phyloP scores from a whole-genome alignment of 2,888 invertebrate species.

The Lissonota sp. region DNA sequence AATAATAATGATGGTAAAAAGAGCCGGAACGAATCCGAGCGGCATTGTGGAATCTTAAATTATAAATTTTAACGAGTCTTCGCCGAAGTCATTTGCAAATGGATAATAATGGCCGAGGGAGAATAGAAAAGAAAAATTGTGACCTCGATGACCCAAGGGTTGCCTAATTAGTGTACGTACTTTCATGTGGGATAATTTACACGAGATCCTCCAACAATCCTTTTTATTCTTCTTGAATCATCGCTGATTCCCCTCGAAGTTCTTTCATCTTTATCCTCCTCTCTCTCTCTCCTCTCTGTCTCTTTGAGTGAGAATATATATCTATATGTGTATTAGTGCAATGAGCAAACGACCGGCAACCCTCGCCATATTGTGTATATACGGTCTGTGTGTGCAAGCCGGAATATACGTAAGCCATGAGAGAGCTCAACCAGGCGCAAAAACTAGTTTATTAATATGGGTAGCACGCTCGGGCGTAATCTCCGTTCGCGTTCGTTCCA shows the following conservation, averaged over 20 bases:
- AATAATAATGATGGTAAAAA: not conserved
- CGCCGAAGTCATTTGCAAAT: conserved; percentile 20
- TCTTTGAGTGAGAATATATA: too few species aligned
- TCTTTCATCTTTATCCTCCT: conserved; percentile 35
- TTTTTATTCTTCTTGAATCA: conserved; percentile 15
- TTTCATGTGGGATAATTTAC: conserved; percentile 5
- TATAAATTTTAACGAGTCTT: not conserved
- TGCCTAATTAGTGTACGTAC: conserved; percentile 67
- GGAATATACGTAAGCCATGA: conserved; percentile 35
- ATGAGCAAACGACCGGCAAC: conserved; percentile 66
- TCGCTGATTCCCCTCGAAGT: conserved; percentile 41
- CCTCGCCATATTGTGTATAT: not conserved
- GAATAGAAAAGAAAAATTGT: conserved; percentile 30
- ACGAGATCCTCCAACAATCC: not conserved
- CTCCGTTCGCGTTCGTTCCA: conserved; percentile 63
- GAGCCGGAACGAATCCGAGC: conserved; percentile 5
- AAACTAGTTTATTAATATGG: conserved; percentile 79
- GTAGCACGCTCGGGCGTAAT: conserved; percentile 73
- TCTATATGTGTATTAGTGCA: conserved; percentile 44
- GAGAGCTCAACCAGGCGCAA: conserved; percentile 57
- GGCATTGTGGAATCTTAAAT: not conserved
- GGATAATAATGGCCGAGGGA: conserved; percentile 6
- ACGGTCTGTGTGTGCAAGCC: conserved; percentile 13
- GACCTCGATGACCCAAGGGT: conserved; percentile 65
- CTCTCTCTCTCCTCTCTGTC: too few species aligned